Conservation (phyloP, 2,888 invertebrate species). For the Volucella bombylans region DNA sequence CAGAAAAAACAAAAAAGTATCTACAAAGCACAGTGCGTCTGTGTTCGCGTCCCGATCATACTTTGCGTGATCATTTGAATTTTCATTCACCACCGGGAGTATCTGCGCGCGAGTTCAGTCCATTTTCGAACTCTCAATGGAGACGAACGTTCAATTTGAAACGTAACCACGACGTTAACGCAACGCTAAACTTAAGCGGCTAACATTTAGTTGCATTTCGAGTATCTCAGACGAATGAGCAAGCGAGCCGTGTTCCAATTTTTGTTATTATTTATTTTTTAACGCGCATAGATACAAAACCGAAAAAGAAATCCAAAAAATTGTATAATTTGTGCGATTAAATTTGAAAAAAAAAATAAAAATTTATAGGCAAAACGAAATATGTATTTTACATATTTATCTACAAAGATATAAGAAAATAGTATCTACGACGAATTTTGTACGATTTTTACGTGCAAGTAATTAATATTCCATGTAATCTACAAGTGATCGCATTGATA, state of each 20-base stretch:
- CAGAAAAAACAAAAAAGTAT: constrained; percentile 34
- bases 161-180: constrained; percentile 63
- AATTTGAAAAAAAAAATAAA: constrained; percentile 5
- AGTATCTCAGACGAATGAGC: constrained; percentile 70
- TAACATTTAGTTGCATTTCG: constrained; percentile 72
- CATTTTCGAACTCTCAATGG: constrained; percentile 74
- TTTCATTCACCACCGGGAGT: constrained; percentile 63
- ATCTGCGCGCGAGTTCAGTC: constrained; percentile 46
- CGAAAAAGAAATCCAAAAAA: constrained; percentile 26
- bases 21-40: constrained; percentile 30
- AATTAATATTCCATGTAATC: background rate
- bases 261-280: constrained; percentile 5
- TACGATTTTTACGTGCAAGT: background rate
- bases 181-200: constrained; percentile 55
- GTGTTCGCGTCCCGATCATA: constrained; percentile 45
- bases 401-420: background rate
- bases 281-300: constrained; percentile 63
- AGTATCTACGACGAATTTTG: constrained; percentile 36
- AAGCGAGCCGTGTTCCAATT: constrained; percentile 58
- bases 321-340: constrained; percentile 50
- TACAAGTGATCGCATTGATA: constrained; percentile 39
- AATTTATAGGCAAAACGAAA: constrained; percentile 13
- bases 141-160: constrained; percentile 69
- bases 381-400: background rate
- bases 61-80: constrained; percentile 26